Evolutionary conservation across 35 echinoderm and acorn worm genomes (phyloP).

Genomic region (Ophiothrix spiculata): DNA sequence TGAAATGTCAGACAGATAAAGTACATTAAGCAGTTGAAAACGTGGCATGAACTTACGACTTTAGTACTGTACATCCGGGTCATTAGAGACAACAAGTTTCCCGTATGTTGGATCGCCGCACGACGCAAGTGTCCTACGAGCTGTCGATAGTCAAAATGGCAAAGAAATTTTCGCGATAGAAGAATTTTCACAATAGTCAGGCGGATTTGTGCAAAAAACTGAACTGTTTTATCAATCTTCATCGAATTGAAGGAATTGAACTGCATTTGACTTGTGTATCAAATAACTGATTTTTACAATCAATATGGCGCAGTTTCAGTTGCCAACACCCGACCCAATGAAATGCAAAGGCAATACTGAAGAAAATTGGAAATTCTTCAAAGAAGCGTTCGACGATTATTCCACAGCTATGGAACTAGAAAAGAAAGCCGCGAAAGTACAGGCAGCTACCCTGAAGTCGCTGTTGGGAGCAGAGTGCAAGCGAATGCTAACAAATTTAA

Average conservation of each 20-base stretch:
- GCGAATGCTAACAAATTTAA: slow-evolving; percentile 5
- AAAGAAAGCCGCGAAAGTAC: slow-evolving; percentile 14
- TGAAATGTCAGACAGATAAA: not conserved
- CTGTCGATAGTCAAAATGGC: not conserved
- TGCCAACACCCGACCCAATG: slow-evolving; percentile 24
- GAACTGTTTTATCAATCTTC: not conserved
- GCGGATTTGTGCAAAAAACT: not conserved
- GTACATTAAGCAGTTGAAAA: not conserved
- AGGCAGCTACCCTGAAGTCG: slow-evolving; percentile 30
- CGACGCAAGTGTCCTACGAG: not conserved
- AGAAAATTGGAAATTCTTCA: slow-evolving; percentile 21
- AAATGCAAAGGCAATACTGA: slow-evolving; percentile 24
- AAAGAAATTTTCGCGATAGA: not conserved
- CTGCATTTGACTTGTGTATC: not conserved
- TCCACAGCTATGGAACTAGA: slow-evolving; percentile 25
- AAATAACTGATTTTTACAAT: not conserved
- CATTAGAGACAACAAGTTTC: not conserved
- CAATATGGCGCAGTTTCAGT: not conserved
- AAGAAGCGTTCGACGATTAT: not conserved
- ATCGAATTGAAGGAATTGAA: not conserved
- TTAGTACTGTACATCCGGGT: not conserved
- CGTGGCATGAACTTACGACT: not conserved
- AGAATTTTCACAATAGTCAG: not conserved
- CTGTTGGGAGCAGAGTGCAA: slow-evolving; percentile 39
- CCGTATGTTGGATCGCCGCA: not conserved